These are phyloP conservation scores for Myripristis murdjan DNA, from an alignment of 2,797 vertebrate species.

Conservation along the genomic window DNA sequence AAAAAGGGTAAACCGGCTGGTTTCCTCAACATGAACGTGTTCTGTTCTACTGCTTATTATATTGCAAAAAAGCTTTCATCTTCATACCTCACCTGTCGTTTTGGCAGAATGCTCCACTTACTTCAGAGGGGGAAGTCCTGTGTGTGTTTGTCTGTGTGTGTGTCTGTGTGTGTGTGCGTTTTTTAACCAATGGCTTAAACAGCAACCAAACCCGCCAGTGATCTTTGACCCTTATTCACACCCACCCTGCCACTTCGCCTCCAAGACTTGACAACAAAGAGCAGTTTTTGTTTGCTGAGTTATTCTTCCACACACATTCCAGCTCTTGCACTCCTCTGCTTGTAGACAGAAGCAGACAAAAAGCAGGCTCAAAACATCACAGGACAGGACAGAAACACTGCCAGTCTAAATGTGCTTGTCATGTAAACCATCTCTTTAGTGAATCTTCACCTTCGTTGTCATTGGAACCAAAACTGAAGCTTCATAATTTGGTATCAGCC, in stretches of 20 bases:
- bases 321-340: slow-evolving; percentile 21
- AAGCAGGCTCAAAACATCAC: background rate
- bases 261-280: slow-evolving; percentile 75
- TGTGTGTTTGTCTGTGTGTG: slow-evolving; percentile 10
- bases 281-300: slow-evolving; percentile 71
- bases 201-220: slow-evolving; percentile 56
- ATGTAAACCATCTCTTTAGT: background rate
- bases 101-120: background rate
- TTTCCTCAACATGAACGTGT: background rate
- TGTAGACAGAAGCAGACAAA: background rate
- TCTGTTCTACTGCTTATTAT: background rate
- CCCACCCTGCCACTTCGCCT: slow-evolving; percentile 72
- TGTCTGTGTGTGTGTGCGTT: slow-evolving; percentile 3
- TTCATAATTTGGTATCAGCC: too few species aligned
- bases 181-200: slow-evolving; percentile 50
- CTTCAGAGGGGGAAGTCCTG: background rate
- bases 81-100: background rate
- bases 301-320: slow-evolving; percentile 67
- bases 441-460: too few species aligned
- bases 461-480: too few species aligned
- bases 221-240: slow-evolving; percentile 77
- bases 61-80: background rate
- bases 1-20: background rate
- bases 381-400: background rate
- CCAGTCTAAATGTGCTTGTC: background rate